phyloP scores from a whole-genome alignment of 2,113 vertebrate species.

The Notothenia rossii region DNA sequence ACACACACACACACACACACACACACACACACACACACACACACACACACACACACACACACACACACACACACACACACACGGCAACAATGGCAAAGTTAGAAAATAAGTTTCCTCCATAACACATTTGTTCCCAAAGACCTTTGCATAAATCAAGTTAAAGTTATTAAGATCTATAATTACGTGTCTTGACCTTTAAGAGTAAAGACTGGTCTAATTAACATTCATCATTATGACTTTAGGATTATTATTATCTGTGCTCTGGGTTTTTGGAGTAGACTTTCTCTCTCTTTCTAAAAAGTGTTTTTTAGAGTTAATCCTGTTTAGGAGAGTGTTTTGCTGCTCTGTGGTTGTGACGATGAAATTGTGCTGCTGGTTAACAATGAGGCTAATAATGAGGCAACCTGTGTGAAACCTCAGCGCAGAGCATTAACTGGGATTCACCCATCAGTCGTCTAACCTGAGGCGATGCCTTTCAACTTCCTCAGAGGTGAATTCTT shows the following conservation, averaged over 20 bases:
- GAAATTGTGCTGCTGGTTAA: slow-evolving; percentile 1
- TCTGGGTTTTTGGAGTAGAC: not conserved
- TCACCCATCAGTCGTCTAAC: slow-evolving; percentile 39
- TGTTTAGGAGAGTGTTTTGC: not conserved
- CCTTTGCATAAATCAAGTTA: too few species aligned
- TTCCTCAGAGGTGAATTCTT: slow-evolving; percentile 63
- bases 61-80: slow-evolving; percentile 5
- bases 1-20: too few species aligned
- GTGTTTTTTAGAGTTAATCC: not conserved
- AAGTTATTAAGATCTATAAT: too few species aligned
- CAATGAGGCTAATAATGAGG: slow-evolving; percentile 61
- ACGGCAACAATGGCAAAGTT: too few species aligned
- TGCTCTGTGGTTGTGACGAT: not conserved
- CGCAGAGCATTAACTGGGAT: slow-evolving; percentile 23
- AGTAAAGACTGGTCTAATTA: slow-evolving; percentile 14
- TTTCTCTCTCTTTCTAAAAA: not conserved
- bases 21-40: too few species aligned
- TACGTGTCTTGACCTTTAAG: slow-evolving; percentile 4
- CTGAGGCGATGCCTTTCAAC: slow-evolving; percentile 71
- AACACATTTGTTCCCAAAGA: too few species aligned
- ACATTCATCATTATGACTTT: slow-evolving; percentile 3
- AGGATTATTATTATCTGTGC: not conserved
- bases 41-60: slow-evolving; percentile 8
- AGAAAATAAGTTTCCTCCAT: too few species aligned
- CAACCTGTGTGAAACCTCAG: slow-evolving; percentile 54